Evolutionary conservation across 2,113 vertebrate species (phyloP).

Genomic region (Xiphophorus maculatus): DNA sequence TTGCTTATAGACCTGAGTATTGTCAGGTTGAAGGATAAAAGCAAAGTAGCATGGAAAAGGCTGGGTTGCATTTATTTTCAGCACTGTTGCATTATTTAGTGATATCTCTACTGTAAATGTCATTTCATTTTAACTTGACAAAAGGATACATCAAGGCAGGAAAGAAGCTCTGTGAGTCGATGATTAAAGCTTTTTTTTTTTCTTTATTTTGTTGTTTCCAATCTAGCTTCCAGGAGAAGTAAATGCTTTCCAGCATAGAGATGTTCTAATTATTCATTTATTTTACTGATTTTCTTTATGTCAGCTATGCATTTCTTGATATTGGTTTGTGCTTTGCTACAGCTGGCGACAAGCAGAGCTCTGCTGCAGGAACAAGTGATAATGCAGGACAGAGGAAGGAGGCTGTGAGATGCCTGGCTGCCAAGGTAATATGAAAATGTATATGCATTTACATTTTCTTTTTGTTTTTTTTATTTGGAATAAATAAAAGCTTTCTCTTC

Average conservation of each 20-base stretch:
- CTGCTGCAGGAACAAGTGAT: slow-evolving; percentile 75
- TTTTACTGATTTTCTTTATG: slow-evolving; percentile 13
- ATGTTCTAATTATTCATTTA: slow-evolving; percentile 1
- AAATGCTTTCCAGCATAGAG: slow-evolving; percentile 45
- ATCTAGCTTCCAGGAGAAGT: slow-evolving; percentile 36
- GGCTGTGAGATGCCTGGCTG: slow-evolving; percentile 85
- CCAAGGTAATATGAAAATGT: slow-evolving; percentile 83
- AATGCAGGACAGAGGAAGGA: slow-evolving; percentile 79
- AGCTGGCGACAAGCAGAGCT: slow-evolving; percentile 81
- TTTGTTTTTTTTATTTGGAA: neutral
- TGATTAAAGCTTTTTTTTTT: neutral
- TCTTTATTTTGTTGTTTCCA: neutral
- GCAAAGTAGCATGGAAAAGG: neutral
- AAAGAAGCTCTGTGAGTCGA: neutral
- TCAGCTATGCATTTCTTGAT: slow-evolving; percentile 40
- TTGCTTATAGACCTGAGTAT: slow-evolving; percentile 2
- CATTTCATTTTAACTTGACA: slow-evolving; percentile 38
- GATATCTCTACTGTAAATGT: slow-evolving; percentile 32
- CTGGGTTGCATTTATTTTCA: slow-evolving; percentile 25
- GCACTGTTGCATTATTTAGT: slow-evolving; percentile 42
- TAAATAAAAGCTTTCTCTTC: neutral
- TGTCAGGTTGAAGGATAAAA: slow-evolving; percentile 8
- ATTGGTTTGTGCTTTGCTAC: slow-evolving; percentile 21
- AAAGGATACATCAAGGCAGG: neutral
- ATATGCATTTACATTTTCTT: slow-evolving; percentile 10